These are phyloP conservation scores for Pituophis catenifer DNA, from an alignment of 2,113 vertebrate species.

Conservation along the genomic window DNA sequence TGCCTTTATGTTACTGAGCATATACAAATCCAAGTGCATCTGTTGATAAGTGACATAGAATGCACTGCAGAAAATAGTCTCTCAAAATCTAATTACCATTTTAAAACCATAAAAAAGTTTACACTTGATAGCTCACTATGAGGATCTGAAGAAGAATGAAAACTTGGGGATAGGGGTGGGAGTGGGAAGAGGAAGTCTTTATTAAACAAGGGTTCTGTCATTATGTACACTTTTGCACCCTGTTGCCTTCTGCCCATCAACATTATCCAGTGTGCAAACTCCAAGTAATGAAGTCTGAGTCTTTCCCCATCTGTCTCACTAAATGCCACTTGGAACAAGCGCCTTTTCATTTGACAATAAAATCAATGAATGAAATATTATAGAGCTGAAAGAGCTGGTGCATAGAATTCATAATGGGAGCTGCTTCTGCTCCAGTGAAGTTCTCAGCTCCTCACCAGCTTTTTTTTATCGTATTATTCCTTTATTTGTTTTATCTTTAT, in stretches of 20 bases:
- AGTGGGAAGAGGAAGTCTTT: not conserved
- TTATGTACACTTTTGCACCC: slow-evolving; percentile 13
- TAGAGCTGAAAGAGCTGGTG: slow-evolving; percentile 54
- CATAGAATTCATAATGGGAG: slow-evolving; percentile 69
- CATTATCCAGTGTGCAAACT: slow-evolving; percentile 52
- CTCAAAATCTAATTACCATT: not conserved
- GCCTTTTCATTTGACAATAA: slow-evolving; percentile 78
- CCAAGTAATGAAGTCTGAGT: slow-evolving; percentile 69
- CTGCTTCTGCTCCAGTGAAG: slow-evolving; percentile 46
- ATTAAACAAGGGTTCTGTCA: slow-evolving; percentile 30
- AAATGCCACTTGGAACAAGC: slow-evolving; percentile 76
- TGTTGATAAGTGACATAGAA: not conserved
- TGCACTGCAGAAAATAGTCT: not conserved
- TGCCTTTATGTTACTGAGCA: not conserved
- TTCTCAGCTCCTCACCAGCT: slow-evolving; percentile 33
- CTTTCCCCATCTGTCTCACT: slow-evolving; percentile 66
- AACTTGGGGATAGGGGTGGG: not conserved
- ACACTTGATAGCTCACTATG: not conserved
- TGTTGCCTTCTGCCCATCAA: slow-evolving; percentile 51
- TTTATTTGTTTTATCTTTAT: not conserved
- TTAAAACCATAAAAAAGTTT: not conserved
- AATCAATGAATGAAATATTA: slow-evolving; percentile 81
- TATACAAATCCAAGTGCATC: not conserved
- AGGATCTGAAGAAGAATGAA: not conserved
- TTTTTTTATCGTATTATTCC: slow-evolving; percentile 12